Evolutionary conservation across 2,113 vertebrate genomes (phyloP).

Genomic region (Forbesichthys agassizii): DNA sequence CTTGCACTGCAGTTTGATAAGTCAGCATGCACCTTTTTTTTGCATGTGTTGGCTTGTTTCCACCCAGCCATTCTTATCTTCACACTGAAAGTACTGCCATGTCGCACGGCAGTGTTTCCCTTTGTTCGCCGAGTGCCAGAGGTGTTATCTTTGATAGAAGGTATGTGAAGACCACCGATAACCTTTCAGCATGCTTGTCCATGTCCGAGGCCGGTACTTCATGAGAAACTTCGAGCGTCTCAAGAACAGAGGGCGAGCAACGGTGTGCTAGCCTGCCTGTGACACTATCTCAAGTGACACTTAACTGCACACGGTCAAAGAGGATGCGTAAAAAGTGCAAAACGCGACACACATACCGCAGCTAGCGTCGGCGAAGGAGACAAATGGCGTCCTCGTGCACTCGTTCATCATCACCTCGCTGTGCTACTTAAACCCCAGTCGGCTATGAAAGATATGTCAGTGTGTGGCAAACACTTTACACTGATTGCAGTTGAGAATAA

Average conservation of each 20-base stretch:
- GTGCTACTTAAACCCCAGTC: constrained; percentile 38
- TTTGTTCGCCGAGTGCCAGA: constrained; percentile 14
- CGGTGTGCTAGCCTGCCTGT: constrained; percentile 61
- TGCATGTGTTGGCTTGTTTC: not conserved
- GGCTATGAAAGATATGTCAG: constrained; percentile 29
- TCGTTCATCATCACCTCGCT: constrained; percentile 57
- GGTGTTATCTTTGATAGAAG: constrained; percentile 35
- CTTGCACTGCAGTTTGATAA: constrained; percentile 2
- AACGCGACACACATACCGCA: constrained; percentile 15
- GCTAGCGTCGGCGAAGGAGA: constrained; percentile 73
- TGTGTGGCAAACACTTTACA: constrained; percentile 15
- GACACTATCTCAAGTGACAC: constrained; percentile 74
- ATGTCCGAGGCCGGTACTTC: constrained; percentile 53
- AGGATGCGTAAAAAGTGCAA: constrained; percentile 35
- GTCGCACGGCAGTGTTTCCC: not conserved
- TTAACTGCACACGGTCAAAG: constrained; percentile 56
- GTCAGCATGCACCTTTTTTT: not conserved
- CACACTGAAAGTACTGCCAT: not conserved
- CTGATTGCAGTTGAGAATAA: constrained; percentile 36
- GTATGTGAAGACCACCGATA: constrained; percentile 53
- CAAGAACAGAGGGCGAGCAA: constrained; percentile 49
- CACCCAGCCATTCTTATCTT: no score
- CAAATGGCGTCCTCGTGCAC: constrained; percentile 50
- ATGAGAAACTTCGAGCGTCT: constrained; percentile 58
- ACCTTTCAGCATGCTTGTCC: constrained; percentile 52